These are phyloP conservation scores for Drosophila merina DNA, from an alignment of 2,888 invertebrate genomes.

Conservation along the genomic window DNA sequence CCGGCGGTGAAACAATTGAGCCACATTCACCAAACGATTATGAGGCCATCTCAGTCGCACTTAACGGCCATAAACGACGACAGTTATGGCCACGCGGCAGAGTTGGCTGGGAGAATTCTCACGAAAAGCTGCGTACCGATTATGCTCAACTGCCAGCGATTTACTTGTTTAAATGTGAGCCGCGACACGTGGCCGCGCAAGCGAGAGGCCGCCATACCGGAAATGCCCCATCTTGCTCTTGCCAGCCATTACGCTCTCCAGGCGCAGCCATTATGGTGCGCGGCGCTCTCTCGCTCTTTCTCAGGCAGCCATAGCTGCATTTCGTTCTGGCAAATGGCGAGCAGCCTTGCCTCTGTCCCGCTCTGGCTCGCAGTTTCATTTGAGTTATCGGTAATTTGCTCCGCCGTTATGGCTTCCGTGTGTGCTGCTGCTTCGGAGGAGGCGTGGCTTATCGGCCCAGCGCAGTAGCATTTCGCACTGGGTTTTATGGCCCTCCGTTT, in stretches of 20 bases:
- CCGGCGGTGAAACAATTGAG: conserved; percentile 70
- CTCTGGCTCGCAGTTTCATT: conserved; percentile 62
- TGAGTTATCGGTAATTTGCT: conserved; percentile 82
- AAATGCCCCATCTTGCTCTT: conserved; percentile 22
- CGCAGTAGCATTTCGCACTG: conserved; percentile 72
- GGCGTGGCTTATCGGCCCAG: conserved; percentile 79
- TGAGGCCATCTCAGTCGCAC: conserved; percentile 84
- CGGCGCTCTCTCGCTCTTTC: conserved; percentile 51
- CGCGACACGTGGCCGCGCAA: conserved; percentile 75
- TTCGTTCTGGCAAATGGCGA: conserved; percentile 55
- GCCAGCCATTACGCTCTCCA: conserved; percentile 9
- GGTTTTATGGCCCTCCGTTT: conserved; percentile 70
- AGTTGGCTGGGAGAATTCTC: conserved; percentile 68
- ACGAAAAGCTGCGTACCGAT: conserved; percentile 79
- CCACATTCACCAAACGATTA: conserved; percentile 83
- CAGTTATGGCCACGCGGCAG: conserved; percentile 72
- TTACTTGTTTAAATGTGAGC: conserved; percentile 75
- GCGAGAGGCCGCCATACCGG: conserved; percentile 20
- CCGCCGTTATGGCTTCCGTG: conserved; percentile 84
- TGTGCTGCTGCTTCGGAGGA: conserved; percentile 63
- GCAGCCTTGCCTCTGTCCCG: conserved; percentile 49
- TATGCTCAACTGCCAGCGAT: conserved; percentile 74
- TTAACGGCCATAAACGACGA: conserved; percentile 83
- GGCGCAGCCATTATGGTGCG: conserved; percentile 71
- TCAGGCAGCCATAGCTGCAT: conserved; percentile 38